phyloP scores from a whole-genome alignment of 2,113 vertebrate species.

The Lasiurus cinereus region DNA sequence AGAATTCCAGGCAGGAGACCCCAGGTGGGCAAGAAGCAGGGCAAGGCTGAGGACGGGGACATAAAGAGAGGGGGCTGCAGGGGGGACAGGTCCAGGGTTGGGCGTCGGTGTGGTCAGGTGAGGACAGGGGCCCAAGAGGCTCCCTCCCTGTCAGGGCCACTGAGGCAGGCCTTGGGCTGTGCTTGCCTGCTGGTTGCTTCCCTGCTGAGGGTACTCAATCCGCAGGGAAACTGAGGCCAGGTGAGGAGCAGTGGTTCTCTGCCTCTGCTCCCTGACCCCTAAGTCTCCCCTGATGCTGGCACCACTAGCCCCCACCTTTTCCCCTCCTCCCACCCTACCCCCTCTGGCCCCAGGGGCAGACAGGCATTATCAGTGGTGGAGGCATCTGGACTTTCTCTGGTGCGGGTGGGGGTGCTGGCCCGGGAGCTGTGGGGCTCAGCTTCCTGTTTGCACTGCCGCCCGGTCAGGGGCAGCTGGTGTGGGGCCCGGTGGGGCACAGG shows the following conservation, averaged over 20 bases:
- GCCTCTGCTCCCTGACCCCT: neutral
- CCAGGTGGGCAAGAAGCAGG: neutral
- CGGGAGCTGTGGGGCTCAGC: neutral
- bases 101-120: no score
- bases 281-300: neutral
- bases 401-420: neutral
- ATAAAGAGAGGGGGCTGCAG: neutral
- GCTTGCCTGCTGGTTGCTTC: neutral
- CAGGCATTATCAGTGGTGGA: neutral
- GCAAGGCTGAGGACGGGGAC: accelerated
- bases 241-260: neutral
- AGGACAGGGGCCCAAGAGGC: neutral
- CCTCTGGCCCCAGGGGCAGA: neutral
- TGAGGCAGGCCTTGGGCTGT: neutral
- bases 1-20: neutral
- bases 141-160: neutral
- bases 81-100: neutral
- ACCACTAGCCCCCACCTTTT: no score
- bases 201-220: neutral
- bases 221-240: neutral
- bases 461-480: neutral
- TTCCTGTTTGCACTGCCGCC: conserved; percentile 55
- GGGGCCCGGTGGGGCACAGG: neutral
- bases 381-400: conserved; percentile 56
- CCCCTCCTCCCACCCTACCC: neutral